Evolutionary conservation across 2,888 invertebrate genomes (phyloP).

Genomic region (Plagodis dolabraria): DNA sequence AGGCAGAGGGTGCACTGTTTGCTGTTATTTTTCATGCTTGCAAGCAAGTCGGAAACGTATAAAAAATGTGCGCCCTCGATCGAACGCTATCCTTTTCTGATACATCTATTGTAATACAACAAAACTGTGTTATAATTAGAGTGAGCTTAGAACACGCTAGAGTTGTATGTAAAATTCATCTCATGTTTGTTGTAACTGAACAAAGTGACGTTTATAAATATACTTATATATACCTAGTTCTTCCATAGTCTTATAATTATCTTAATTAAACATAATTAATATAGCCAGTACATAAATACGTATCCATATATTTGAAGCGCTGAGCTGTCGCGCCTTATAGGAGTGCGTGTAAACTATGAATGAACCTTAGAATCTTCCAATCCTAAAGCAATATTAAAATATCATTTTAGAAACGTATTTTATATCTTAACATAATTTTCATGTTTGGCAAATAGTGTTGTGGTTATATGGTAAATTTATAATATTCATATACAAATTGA

Average conservation of each 20-base stretch:
- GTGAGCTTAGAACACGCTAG: constrained; percentile 11
- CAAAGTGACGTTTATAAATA: constrained; percentile 3
- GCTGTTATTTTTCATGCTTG: too few relatives aligned
- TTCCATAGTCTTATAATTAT: constrained; percentile 53
- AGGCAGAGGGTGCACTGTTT: neutral
- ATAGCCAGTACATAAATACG: constrained; percentile 24
- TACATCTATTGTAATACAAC: too few relatives aligned
- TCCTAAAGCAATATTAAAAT: constrained; percentile 74
- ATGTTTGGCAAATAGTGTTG: constrained; percentile 33
- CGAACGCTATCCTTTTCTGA: too few relatives aligned
- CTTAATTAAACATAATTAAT: constrained; percentile 23
- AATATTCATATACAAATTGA: constrained; percentile 36
- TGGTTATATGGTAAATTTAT: constrained; percentile 31
- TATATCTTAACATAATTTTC: constrained; percentile 41
- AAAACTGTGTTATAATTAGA: neutral
- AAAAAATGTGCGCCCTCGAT: too few relatives aligned
- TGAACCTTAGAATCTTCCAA: constrained; percentile 60
- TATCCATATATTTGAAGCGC: constrained; percentile 31
- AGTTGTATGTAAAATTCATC: constrained; percentile 14
- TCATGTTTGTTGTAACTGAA: neutral
- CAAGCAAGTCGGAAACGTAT: too few relatives aligned
- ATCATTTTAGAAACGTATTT: constrained; percentile 62
- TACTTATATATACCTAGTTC: constrained; percentile 31
- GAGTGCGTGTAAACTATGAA: constrained; percentile 34
- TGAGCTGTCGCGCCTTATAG: constrained; percentile 28